Conservation (phyloP, 2,888 invertebrate species). For the Cantharis rustica region DNA sequence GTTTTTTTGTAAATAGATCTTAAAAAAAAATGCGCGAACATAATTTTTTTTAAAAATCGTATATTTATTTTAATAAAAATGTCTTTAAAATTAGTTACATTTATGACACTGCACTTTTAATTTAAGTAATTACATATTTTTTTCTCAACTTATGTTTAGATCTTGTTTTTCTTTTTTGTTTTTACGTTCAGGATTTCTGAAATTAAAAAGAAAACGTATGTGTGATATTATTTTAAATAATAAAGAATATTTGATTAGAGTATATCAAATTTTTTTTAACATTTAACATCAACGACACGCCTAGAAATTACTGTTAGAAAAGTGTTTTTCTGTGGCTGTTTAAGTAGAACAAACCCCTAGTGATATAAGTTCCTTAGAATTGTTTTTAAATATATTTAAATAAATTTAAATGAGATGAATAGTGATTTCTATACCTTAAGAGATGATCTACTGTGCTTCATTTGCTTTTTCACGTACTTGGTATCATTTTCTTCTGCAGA, state of each 20-base stretch:
- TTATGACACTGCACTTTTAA: neutral
- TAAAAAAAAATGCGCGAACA: neutral
- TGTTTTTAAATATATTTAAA: no score
- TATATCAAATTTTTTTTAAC: neutral
- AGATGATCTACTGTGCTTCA: conserved; percentile 47
- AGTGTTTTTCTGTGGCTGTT: no score
- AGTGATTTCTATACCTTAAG: conserved; percentile 14
- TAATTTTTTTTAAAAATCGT: neutral
- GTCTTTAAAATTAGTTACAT: neutral
- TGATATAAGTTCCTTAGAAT: no score
- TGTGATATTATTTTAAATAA: neutral
- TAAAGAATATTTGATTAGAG: conserved; percentile 14
- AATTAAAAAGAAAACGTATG: neutral
- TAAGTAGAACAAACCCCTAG: no score
- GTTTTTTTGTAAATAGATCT: neutral
- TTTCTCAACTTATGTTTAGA: neutral
- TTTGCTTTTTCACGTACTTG: conserved; percentile 50
- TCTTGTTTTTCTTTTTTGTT: neutral
- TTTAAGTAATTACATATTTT: neutral
- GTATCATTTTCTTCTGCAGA: conserved; percentile 50
- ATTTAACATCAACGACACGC: no score
- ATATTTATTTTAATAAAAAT: neutral
- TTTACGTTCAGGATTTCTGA: neutral
- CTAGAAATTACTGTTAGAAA: neutral
- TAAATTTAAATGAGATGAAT: no score